A percentile compares a stretch with the other conserved stretches of the same genome.
These are phyloP conservation scores for Ceryle rudis DNA, from an alignment of 2,797 vertebrate genomes.

Conservation along the genomic window DNA sequence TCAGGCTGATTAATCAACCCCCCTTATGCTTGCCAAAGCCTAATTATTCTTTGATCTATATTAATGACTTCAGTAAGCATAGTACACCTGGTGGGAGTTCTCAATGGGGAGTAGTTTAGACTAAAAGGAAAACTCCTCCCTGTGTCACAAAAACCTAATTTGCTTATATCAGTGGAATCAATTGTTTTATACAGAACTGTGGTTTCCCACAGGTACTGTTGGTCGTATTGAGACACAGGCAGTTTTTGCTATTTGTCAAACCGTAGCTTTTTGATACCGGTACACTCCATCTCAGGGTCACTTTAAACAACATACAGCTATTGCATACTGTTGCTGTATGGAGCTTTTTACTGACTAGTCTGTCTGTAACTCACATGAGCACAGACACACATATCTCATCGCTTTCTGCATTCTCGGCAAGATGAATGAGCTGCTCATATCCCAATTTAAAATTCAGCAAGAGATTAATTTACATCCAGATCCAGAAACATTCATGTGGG, in stretches of 20 bases:
- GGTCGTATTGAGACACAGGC: not conserved
- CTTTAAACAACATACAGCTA: not conserved
- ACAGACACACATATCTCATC: not conserved
- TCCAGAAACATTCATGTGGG: not conserved
- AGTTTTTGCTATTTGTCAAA: not conserved
- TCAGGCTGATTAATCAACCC: conserved; percentile 66
- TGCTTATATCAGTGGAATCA: conserved; percentile 52
- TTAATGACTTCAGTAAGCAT: conserved; percentile 70
- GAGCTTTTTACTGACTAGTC: not conserved
- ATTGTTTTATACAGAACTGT: not conserved
- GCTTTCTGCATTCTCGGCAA: not conserved
- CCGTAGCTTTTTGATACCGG: not conserved
- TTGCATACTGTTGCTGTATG: not conserved
- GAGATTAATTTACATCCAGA: conserved; percentile 1
- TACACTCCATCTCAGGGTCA: conserved; percentile 4
- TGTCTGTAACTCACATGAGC: not conserved
- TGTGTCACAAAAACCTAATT: conserved; percentile 56
- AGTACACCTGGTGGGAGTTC: conserved; percentile 63
- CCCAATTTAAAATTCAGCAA: not conserved
- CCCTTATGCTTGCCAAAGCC: conserved; percentile 57
- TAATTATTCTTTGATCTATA: conserved; percentile 72
- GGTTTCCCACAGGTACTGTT: conserved; percentile 20
- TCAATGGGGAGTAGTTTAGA: conserved; percentile 5
- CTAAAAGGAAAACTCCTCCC: conserved; percentile 44
- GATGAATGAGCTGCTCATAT: not conserved